These are phyloP conservation scores for Phaenicophaeus curvirostris DNA, from an alignment of 2,797 vertebrate species.

Conservation along the genomic window DNA sequence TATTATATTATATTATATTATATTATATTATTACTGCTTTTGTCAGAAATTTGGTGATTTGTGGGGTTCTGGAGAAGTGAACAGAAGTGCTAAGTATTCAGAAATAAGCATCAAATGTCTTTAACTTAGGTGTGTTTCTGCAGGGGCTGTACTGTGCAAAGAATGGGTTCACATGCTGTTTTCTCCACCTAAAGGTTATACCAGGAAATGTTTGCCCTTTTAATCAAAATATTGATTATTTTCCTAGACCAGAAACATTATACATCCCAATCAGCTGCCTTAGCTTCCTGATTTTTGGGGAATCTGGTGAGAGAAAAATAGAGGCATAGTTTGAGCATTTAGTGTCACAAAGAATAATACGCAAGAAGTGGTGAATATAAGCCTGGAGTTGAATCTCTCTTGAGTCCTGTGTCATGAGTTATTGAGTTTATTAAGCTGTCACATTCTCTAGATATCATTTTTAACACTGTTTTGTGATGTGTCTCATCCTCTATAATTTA, in stretches of 20 bases:
- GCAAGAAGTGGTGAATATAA: not conserved
- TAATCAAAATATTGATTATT: not conserved
- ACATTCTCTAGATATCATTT: conserved; percentile 20
- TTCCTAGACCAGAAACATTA: not conserved
- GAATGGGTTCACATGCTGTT: not conserved
- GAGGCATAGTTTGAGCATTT: not conserved
- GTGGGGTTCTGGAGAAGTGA: not conserved
- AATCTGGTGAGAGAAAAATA: not conserved
- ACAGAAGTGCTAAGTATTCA: not conserved
- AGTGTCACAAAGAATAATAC: not conserved
- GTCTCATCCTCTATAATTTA: not conserved
- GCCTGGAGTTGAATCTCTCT: not conserved
- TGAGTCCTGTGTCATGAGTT: not conserved
- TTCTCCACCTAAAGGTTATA: not conserved
- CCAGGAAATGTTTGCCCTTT: not conserved
- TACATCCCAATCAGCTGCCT: not conserved
- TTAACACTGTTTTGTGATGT: conserved; percentile 17
- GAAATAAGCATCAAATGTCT: not conserved
- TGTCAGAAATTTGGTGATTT: not conserved
- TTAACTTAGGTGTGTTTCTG: not conserved
- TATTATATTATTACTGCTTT: not conserved
- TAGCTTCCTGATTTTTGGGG: not conserved
- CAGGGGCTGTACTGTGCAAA: not conserved
- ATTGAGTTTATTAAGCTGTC: conserved; percentile 38
- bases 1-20: no score